These are phyloP conservation scores for Pseudomyrmex dendroicus DNA, from an alignment of 1,140 invertebrate genomes.

Conservation along the genomic window DNA sequence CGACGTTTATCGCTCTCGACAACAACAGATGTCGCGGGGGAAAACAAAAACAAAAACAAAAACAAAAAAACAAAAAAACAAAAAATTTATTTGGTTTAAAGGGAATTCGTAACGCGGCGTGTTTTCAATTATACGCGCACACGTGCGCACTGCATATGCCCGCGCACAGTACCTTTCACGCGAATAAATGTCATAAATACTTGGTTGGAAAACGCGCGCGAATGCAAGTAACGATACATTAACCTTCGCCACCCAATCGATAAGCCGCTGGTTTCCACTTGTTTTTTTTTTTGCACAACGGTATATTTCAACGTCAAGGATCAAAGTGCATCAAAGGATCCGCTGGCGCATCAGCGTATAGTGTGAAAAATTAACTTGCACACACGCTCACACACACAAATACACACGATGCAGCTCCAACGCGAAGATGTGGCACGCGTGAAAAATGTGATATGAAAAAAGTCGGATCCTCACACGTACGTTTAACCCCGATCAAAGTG, in stretches of 20 bases:
- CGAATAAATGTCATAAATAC: constrained; percentile 56
- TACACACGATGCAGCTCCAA: neutral
- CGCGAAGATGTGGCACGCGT: neutral
- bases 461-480: neutral
- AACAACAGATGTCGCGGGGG: constrained; percentile 25
- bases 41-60: constrained; percentile 46
- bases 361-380: constrained; percentile 47
- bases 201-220: constrained; percentile 17
- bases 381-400: neutral
- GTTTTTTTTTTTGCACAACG: constrained; percentile 26
- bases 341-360: constrained; percentile 16
- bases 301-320: constrained; percentile 55
- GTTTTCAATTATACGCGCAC: constrained; percentile 44
- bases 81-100: constrained; percentile 46
- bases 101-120: constrained; percentile 41
- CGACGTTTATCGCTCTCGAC: constrained; percentile 40
- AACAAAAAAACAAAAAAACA: neutral
- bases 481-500: constrained; percentile 2
- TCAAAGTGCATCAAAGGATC: constrained; percentile 56
- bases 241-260: constrained; percentile 41
- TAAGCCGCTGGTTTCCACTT: constrained; percentile 23
- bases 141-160: neutral
- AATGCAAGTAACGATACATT: constrained; percentile 28
- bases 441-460: constrained; percentile 1
- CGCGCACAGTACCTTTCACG: constrained; percentile 3